Evolutionary conservation across 2,113 vertebrate species (phyloP).

Genomic region (Grammomys surdaster): DNA sequence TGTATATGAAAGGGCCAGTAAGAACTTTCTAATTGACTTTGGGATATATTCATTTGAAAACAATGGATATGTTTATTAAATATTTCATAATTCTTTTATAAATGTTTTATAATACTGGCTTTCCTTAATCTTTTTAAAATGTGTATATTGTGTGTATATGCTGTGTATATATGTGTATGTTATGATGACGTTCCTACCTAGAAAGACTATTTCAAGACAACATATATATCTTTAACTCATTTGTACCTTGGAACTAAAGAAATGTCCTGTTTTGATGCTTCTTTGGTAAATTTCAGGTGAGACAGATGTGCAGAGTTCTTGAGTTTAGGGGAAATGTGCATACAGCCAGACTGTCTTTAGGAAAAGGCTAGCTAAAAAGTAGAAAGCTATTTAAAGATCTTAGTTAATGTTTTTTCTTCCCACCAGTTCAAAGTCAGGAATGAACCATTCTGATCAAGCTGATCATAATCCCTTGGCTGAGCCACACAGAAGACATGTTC

Average conservation of each 20-base stretch:
- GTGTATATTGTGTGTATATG: not conserved
- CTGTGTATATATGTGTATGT: not conserved
- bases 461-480: not conserved
- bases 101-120: not conserved
- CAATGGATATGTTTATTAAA: not conserved
- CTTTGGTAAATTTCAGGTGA: slow-evolving; percentile 3
- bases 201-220: slow-evolving; percentile 12
- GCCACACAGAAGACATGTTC: fast-evolving
- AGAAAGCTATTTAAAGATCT: not conserved
- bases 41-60: slow-evolving; percentile 15
- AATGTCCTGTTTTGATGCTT: slow-evolving; percentile 7
- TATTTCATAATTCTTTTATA: not conserved
- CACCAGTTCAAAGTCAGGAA: not conserved
- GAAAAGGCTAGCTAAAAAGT: not conserved
- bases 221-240: not conserved
- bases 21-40: not conserved
- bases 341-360: not conserved
- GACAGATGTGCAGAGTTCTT: not conserved
- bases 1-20: not conserved
- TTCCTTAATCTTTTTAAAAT: not conserved
- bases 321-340: not conserved
- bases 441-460: not conserved
- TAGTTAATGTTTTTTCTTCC: slow-evolving; percentile 1
- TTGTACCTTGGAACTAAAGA: slow-evolving; percentile 29
- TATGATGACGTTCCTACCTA: not conserved